Base-by-base conservation (phyloP, 2,888 invertebrate genomes). In the Holacanthella duospinosa region DNA sequence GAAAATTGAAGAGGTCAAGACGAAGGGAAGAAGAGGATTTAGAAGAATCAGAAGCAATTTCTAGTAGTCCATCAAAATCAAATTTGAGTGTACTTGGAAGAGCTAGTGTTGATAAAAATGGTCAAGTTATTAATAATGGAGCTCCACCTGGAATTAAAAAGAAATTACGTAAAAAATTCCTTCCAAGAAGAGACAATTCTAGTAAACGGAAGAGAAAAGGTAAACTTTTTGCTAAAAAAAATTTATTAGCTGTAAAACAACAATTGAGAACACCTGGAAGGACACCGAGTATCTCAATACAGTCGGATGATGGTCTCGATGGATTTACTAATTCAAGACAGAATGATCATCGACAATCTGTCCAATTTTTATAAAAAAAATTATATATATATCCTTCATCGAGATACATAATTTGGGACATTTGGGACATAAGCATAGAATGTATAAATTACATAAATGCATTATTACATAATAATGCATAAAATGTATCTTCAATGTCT, bases 181-280 rank as follows among this genome's bases (percentile, higher is more conserved):
- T 73, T 43, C 72, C 72, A 19, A 64, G 61, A 26, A 54, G 64
- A 57, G 64, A 65, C 65, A 68, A 69, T 60, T 70, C 72, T 25
- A 66, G 66, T 58, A 73, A 73, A 63, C 70, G 69, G 55, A 61
- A 67, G 58, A 63, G 68, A 62, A 66, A 67, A 64, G 68, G 69
- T 43, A 73, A 73, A 60, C 63, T 69, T 44, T 71, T 71, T 57
- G 68, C 67, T 55, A 73, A 73, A 56, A 73, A 73, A 29, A 71
- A 66, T 57, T 43, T 67, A 12, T 61, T 68, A 56, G 62, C 68
- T 3, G 55, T 69, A 53, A 72, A 70, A 55, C 63, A 64, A 29
- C 67, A 67, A 56, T 54, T 69, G 48, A 9, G 48, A 21, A 48
- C 48, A 21, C 48, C 48, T n/a, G 48, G 48, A 21, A 48, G 68